These are phyloP conservation scores for Rutilus rutilus DNA, from an alignment of 2,113 vertebrate species.

Conservation along the genomic window DNA sequence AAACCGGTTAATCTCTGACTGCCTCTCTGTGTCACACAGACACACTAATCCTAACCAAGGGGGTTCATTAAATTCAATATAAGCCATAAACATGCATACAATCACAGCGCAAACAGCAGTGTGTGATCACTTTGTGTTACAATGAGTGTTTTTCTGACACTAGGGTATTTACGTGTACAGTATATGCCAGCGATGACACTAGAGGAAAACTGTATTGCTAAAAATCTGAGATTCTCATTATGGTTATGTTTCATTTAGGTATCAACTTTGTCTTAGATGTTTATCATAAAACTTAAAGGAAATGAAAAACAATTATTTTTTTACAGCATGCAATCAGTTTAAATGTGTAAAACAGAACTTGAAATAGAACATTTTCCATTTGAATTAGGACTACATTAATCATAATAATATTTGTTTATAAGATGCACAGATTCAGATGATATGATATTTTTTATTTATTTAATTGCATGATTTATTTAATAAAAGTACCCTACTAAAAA, in stretches of 20 bases:
- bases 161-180: neutral
- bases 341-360: no score
- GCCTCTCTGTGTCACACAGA: slow-evolving; percentile 14
- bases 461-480: neutral
- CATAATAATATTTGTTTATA: neutral
- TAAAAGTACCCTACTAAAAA: neutral
- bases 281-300: neutral
- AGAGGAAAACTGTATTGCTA: neutral
- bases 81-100: slow-evolving; percentile 26
- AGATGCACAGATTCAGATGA: neutral
- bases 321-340: neutral
- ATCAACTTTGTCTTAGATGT: neutral
- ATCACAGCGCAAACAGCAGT: neutral
- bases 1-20: slow-evolving; percentile 33
- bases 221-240: neutral
- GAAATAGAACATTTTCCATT: neutral
- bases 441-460: neutral
- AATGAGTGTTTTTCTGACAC: neutral
- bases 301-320: no score
- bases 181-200: neutral
- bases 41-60: slow-evolving; percentile 31
- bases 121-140: slow-evolving; percentile 1
- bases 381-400: neutral
- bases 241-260: neutral
- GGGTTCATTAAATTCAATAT: slow-evolving; percentile 25